These are phyloP conservation scores for Megatriorchis doriae DNA, from an alignment of 2,113 vertebrate genomes.

Conservation along the genomic window DNA sequence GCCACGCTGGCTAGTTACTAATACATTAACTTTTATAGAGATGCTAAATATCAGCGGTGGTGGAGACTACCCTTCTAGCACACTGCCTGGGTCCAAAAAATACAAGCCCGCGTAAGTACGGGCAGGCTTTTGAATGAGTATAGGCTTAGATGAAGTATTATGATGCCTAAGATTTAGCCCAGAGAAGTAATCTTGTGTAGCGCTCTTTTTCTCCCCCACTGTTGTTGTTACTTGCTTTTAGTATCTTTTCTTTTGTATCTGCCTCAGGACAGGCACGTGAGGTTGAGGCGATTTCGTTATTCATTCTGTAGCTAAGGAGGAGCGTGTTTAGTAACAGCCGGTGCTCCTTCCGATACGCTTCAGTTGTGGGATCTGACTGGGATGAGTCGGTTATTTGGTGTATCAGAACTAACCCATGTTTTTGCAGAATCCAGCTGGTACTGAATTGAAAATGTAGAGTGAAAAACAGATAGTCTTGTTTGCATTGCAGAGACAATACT, in stretches of 20 bases:
- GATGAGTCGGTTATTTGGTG: neutral
- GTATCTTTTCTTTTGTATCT: neutral
- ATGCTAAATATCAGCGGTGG: neutral
- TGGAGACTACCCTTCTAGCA: neutral
- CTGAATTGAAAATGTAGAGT: slow-evolving; percentile 6
- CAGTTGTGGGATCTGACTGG: neutral
- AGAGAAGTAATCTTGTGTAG: neutral
- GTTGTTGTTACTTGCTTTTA: neutral
- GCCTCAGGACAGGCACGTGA: neutral
- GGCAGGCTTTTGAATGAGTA: neutral
- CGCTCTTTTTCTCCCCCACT: neutral
- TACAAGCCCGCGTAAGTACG: rapidly evolving
- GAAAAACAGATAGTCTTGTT: slow-evolving; percentile 18
- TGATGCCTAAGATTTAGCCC: neutral
- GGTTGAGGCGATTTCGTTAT: neutral
- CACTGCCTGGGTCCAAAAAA: neutral
- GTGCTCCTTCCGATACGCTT: neutral
- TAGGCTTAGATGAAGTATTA: neutral
- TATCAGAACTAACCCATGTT: neutral
- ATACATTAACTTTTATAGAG: neutral
- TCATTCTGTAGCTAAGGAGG: neutral
- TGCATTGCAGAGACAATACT: slow-evolving; percentile 5
- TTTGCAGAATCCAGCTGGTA: slow-evolving; percentile 31
- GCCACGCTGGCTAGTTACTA: neutral
- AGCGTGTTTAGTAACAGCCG: neutral